A percentile compares a stretch with the other conserved stretches of the same genome.
Evolutionary conservation across 2,113 vertebrate genomes (phyloP).

Genomic region (Edolisoma coerulescens): DNA sequence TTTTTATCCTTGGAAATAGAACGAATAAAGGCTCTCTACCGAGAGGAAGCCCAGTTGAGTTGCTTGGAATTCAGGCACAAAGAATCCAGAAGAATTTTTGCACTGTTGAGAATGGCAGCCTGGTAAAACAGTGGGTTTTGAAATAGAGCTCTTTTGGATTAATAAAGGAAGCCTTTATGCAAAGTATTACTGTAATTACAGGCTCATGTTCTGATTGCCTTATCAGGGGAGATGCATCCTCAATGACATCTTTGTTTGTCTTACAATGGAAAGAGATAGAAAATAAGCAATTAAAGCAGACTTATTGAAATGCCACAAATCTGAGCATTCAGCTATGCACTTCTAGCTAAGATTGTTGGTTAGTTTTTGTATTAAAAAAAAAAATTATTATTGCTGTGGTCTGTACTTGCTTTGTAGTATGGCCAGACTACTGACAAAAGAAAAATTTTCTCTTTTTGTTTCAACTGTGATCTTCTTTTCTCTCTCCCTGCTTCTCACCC

Average conservation of each 20-base stretch:
- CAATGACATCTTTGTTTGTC: slow-evolving; percentile 15
- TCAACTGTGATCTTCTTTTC: not conserved
- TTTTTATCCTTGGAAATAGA: not conserved
- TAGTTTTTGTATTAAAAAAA: not conserved
- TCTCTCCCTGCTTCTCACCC: not conserved
- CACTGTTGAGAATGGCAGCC: not conserved
- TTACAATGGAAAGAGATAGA: slow-evolving; percentile 3
- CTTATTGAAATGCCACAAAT: not conserved
- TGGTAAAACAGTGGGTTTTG: not conserved
- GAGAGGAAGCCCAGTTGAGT: not conserved
- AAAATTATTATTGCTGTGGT: not conserved
- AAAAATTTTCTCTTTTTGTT: not conserved
- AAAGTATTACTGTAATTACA: slow-evolving; percentile 16
- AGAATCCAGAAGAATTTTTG: not conserved
- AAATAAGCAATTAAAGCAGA: slow-evolving; percentile 46
- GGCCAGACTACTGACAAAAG: not conserved
- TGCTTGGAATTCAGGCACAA: not conserved
- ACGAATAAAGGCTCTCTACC: not conserved
- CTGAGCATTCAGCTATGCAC: not conserved
- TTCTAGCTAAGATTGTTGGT: not conserved
- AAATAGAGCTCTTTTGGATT: not conserved
- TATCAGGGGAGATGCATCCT: slow-evolving; percentile 14
- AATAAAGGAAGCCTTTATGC: slow-evolving; percentile 5
- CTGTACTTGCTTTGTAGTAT: not conserved
- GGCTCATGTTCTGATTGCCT: slow-evolving; percentile 43